Evolutionary conservation across 2,113 vertebrate species (phyloP).

Genomic region (Motacilla alba): DNA sequence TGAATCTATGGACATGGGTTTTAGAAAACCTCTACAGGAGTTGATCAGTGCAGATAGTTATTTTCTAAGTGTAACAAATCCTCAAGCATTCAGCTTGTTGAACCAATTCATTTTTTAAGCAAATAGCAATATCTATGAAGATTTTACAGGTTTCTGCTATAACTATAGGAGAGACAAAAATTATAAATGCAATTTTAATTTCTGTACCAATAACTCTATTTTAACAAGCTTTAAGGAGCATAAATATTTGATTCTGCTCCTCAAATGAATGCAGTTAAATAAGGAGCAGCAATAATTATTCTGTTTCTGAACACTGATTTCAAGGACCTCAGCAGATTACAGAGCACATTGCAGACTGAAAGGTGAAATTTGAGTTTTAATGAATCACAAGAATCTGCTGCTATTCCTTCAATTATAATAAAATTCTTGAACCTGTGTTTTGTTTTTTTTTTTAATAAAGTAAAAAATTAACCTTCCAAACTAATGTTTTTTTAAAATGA

Average conservation of each 20-base stretch:
- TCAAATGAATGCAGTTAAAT: not conserved
- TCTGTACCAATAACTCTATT: not conserved
- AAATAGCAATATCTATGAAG: not conserved
- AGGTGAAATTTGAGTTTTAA: not conserved
- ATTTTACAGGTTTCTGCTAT: not conserved
- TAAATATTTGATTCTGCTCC: not conserved
- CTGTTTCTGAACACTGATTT: not conserved
- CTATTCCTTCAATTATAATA: not conserved
- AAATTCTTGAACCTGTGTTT: not conserved
- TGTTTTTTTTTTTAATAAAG: not conserved
- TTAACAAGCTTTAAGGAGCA: not conserved
- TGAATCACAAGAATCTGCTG: not conserved
- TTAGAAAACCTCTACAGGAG: not conserved
- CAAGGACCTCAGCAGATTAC: not conserved
- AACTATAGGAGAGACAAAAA: not conserved
- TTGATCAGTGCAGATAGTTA: not conserved
- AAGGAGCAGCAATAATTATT: not conserved
- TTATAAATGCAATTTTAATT: not conserved
- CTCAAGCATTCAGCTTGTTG: not conserved
- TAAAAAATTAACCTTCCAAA: not conserved
- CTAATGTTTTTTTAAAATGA: rapidly evolving
- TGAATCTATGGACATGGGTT: not conserved
- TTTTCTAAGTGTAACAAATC: not conserved
- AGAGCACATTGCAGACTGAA: not conserved
- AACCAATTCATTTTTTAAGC: not conserved